Evolutionary conservation across 2,888 invertebrate genomes (phyloP).

Genomic region (Anthoptus insignis): DNA sequence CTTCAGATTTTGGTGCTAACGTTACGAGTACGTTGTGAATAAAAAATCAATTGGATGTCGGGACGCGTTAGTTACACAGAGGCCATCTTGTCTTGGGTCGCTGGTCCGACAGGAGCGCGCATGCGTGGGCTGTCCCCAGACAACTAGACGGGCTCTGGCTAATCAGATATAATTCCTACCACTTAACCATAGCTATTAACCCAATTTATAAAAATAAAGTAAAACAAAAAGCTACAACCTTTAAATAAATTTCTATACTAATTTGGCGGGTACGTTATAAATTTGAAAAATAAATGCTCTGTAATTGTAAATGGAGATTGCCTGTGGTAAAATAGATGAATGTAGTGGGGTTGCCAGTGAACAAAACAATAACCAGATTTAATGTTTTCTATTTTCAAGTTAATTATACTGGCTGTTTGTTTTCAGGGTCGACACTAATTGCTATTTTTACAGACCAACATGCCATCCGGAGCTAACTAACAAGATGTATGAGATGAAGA

Average conservation of each 20-base stretch:
- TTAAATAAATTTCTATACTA: not conserved
- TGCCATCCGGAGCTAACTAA: not conserved
- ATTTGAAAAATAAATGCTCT: not conserved
- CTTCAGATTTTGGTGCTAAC: conserved; percentile 53
- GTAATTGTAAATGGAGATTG: not conserved
- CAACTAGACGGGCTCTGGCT: conserved; percentile 25
- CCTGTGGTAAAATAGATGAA: not conserved
- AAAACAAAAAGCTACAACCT: conserved; percentile 2
- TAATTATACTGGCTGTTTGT: not conserved
- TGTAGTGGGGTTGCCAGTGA: not conserved
- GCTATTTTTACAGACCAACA: not conserved
- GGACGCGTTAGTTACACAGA: conserved; percentile 63
- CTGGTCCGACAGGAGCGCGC: conserved; percentile 63
- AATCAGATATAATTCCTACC: conserved; percentile 13
- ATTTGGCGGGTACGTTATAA: not conserved
- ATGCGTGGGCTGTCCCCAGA: conserved; percentile 64
- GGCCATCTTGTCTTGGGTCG: conserved; percentile 77
- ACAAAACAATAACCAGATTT: not conserved
- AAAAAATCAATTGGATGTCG: conserved; percentile 74
- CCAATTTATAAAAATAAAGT: not conserved
- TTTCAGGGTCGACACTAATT: conserved; percentile 3
- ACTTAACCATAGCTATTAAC: conserved; percentile 3
- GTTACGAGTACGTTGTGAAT: conserved; percentile 61
- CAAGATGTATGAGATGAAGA: too few relatives aligned
- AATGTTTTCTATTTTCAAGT: not conserved